These are phyloP conservation scores for Podilymbus podiceps DNA, from an alignment of 2,113 vertebrate species.

Conservation along the genomic window DNA sequence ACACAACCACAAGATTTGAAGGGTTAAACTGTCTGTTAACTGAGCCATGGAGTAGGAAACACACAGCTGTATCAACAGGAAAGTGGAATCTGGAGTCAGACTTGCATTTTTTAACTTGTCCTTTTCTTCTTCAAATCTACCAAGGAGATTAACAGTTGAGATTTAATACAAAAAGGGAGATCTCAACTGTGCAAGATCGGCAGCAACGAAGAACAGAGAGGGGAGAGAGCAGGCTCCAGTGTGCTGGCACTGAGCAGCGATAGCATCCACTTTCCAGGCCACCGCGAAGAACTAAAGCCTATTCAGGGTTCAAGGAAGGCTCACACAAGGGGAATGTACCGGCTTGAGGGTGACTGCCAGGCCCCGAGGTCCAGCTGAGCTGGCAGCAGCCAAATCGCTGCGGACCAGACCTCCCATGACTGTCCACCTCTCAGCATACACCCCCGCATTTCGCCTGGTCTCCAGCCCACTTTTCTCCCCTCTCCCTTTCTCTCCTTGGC, in stretches of 20 bases:
- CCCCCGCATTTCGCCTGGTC: not conserved
- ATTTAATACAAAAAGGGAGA: not conserved
- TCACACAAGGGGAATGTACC: not conserved
- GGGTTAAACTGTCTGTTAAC: not conserved
- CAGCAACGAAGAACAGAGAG: not conserved
- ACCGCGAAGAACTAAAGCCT: not conserved
- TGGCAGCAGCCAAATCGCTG: not conserved
- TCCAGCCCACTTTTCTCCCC: not conserved
- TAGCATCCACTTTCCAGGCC: not conserved
- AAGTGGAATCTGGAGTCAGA: conserved; percentile 8
- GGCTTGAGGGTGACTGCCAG: not conserved
- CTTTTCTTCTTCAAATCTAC: not conserved
- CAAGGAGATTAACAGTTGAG: not conserved
- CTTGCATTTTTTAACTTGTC: not conserved
- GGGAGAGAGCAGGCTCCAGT: not conserved
- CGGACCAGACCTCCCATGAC: not conserved
- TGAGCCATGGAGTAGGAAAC: not conserved
- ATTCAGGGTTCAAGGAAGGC: not conserved
- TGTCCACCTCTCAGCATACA: not conserved
- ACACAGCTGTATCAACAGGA: conserved; percentile 61
- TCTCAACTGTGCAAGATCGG: not conserved
- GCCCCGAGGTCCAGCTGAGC: not conserved
- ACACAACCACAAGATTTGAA: not conserved
- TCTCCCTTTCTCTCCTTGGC: not conserved
- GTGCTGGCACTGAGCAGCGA: not conserved